Evolutionary conservation across 2,113 vertebrate genomes (phyloP).

Genomic region (Grammomys surdaster): DNA sequence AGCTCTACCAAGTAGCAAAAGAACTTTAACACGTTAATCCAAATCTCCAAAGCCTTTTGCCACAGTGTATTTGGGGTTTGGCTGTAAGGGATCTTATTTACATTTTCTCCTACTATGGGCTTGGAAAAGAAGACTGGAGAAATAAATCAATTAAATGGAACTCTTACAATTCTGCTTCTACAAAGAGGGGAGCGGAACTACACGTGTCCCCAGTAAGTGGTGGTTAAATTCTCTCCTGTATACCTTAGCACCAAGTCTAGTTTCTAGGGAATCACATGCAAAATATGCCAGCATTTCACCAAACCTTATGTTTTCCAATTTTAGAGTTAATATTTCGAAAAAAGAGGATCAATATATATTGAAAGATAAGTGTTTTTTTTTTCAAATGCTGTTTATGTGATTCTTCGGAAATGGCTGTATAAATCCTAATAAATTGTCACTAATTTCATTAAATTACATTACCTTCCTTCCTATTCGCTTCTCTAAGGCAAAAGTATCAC

Average conservation of each 20-base stretch:
- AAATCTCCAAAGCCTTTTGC: background rate
- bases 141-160: slow-evolving; percentile 62
- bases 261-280: background rate
- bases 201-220: background rate
- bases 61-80: background rate
- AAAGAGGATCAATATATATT: background rate
- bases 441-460: slow-evolving; percentile 15
- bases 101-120: background rate
- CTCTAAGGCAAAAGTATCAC: background rate
- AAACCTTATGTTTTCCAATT: background rate
- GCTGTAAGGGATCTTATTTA: background rate
- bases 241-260: background rate
- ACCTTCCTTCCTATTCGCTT: slow-evolving; percentile 57
- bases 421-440: background rate
- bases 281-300: background rate
- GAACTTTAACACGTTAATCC: background rate
- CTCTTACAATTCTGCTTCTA: slow-evolving; percentile 21
- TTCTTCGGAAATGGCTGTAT: background rate
- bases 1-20: background rate
- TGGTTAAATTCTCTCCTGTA: background rate
- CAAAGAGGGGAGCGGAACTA: background rate
- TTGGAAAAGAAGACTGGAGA: slow-evolving; percentile 24
- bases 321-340: background rate
- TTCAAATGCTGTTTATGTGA: slow-evolving; percentile 31
- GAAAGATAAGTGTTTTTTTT: slow-evolving; percentile 18